A percentile compares a stretch with the other conserved stretches of the same genome.
Conservation (phyloP, 2,888 invertebrate species). For the Hyposoter didymator region DNA sequence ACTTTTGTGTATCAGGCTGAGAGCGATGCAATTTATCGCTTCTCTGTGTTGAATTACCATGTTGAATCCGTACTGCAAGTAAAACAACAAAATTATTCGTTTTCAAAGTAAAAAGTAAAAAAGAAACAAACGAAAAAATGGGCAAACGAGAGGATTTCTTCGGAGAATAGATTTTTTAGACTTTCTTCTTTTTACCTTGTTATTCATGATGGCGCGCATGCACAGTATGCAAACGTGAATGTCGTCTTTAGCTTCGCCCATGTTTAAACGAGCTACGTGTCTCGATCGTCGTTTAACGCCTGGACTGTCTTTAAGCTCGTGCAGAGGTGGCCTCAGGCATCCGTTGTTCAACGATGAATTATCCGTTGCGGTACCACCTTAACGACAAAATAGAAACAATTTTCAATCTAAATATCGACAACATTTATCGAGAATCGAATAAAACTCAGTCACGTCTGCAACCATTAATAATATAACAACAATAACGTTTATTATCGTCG, state of each 20-base stretch:
- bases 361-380: constrained; percentile 75
- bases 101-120: constrained; percentile 18
- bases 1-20: constrained; percentile 98
- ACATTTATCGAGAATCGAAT: neutral
- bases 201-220: constrained; percentile 99
- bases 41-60: constrained; percentile 99
- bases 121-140: constrained; percentile 15
- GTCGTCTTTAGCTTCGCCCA: constrained; percentile 98
- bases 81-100: constrained; percentile 36
- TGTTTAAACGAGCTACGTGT: constrained; percentile 95
- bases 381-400: neutral
- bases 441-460: neutral
- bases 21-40: constrained; percentile 99
- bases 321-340: constrained; percentile 85
- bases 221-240: constrained; percentile 99
- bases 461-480: neutral
- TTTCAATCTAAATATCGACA: neutral
- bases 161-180: constrained; percentile 39
- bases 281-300: constrained; percentile 90
- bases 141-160: constrained; percentile 13
- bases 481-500: neutral
- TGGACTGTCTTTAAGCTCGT: constrained; percentile 89
- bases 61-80: constrained; percentile 96
- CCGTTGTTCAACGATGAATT: constrained; percentile 81
- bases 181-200: constrained; percentile 88